Base-by-base conservation (phyloP, 2,888 invertebrate species). In the Dimorphilus gyrociliatus region DNA sequence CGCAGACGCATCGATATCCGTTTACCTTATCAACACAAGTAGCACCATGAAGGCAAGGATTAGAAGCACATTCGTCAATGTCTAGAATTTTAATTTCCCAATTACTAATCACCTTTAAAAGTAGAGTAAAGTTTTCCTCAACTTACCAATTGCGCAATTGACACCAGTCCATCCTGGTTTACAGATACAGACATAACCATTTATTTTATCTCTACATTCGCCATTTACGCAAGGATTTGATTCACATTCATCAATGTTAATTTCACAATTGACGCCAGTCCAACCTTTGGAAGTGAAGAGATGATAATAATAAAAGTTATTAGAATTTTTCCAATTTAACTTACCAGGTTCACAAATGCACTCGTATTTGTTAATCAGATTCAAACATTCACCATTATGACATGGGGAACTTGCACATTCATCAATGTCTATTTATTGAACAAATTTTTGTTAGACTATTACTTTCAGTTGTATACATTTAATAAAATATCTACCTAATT, bases 141-240 rank as follows among this genome's bases (percentile, higher is more conserved):
- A n/a, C 10, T 10, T 29, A 37, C 39, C 36, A 13, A 8, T 16
- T n/a, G 36, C 32, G 23, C 37, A 37, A 21, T 34, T 26, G 16
- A 28, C 12, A 7, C 36, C 39, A 2, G 27, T 27, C 10, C 12
- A 39, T 3, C 39, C 36, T 8, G 34, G 25, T n/a, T 39, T 23
- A 21, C 36, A 39, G 4, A 15, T 17, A 27, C 39, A 37, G 12
- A 24, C 16, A 26, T 34, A 38, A 7, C 19, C n/a, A 25, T 38
- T 29, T 7, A 23, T 18, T 6, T 13, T 14, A 23, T 38, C 29
- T 10, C 12, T 17, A 23, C 38, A 38, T 10, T 27, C 23, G 13
- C 38, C 38, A 18, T 38, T 25, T 6, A 31, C 25, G 24, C 38
- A 38, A 2, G 38, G 38, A 25, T 32, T 35, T 8, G 36, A 31